Base-by-base conservation (phyloP, 1,140 invertebrate genomes). In the Drosophila athabasca region DNA sequence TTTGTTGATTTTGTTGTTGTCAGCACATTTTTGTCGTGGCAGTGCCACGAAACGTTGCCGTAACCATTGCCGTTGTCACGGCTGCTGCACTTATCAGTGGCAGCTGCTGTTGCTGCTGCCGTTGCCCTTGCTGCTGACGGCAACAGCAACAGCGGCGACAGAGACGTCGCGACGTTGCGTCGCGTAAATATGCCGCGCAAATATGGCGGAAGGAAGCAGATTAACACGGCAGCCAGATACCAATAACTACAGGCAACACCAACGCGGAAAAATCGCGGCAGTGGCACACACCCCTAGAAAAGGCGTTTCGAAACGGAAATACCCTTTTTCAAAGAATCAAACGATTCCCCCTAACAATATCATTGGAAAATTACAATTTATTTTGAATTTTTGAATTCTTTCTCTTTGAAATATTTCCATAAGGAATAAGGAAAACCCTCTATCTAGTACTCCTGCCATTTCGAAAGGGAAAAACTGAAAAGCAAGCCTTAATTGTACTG, bases 201-300 rank as follows among this genome's bases (percentile, higher is more conserved):
- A 79, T 79, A 79, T 79, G 77, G 76, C 77, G 77, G 76, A 79
- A 79, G 77, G 77, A 79, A 79, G 77, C 77, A 79, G 77, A 79
- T 79, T 79, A 79, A 79, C 77, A 79, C 77, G 77, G 60, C 76
- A 79, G 54, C 59, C 77, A 79, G 77, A 79, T 79, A 79, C 59
- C 77, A 79, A 79, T 74, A 79, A 74, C 64, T 76, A 67, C 76
- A 60, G 35, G 72, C 73, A 57, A 52, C 76, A 48, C 31, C 62
- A 57, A 44, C 49, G 29, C 29, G 8, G 8, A 31, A 31, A 31
- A 15, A 51, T 31, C 15, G 7, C n/a, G 29, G 41, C 62, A 48
- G 43, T 31, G 19, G 35, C 53, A 64, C 15, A 19, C 17, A 19
- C 17, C 17, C n/a, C 57, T 19, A 59, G 29, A 54, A 39, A 39